These are phyloP conservation scores for Argyrosomus regius DNA, from an alignment of 2,797 vertebrate species.

Conservation along the genomic window DNA sequence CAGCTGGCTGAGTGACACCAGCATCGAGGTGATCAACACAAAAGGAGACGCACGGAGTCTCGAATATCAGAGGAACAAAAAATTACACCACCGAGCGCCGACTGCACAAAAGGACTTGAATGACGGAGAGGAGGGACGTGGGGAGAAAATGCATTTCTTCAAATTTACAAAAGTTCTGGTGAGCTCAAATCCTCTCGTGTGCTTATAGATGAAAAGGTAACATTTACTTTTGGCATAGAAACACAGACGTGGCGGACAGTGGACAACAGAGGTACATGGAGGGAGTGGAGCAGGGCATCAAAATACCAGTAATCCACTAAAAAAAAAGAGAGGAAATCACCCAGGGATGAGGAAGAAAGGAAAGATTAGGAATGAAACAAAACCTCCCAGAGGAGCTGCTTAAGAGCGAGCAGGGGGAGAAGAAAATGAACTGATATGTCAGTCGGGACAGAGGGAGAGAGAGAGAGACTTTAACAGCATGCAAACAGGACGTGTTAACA, in stretches of 20 bases:
- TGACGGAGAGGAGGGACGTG: slow-evolving; percentile 12
- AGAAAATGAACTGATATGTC: slow-evolving; percentile 64
- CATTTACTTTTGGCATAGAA: slow-evolving; percentile 48
- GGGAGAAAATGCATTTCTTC: no score
- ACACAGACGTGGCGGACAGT: slow-evolving; percentile 52
- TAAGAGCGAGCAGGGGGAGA: slow-evolving; percentile 24
- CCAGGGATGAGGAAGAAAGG: slow-evolving; percentile 32
- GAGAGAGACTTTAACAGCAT: slow-evolving; percentile 50
- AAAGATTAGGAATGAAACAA: slow-evolving; percentile 55
- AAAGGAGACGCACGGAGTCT: slow-evolving; percentile 60
- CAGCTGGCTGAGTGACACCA: slow-evolving; percentile 75
- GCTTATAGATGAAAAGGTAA: not conserved
- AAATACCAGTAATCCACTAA: slow-evolving; percentile 43
- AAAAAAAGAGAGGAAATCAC: slow-evolving; percentile 26
- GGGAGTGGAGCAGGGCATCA: slow-evolving; percentile 20
- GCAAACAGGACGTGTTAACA: slow-evolving; percentile 79
- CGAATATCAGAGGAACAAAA: slow-evolving; percentile 68
- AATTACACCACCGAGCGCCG: slow-evolving; percentile 34
- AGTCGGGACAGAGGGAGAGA: slow-evolving; percentile 28
- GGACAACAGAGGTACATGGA: slow-evolving; percentile 32
- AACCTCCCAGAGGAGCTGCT: slow-evolving; percentile 58
- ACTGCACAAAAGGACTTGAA: slow-evolving; percentile 29
- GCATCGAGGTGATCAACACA: slow-evolving; percentile 62
- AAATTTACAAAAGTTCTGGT: not conserved
- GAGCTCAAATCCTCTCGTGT: not conserved